Conservation (phyloP, 2,797 vertebrate genomes). For the Pygocentrus nattereri region DNA sequence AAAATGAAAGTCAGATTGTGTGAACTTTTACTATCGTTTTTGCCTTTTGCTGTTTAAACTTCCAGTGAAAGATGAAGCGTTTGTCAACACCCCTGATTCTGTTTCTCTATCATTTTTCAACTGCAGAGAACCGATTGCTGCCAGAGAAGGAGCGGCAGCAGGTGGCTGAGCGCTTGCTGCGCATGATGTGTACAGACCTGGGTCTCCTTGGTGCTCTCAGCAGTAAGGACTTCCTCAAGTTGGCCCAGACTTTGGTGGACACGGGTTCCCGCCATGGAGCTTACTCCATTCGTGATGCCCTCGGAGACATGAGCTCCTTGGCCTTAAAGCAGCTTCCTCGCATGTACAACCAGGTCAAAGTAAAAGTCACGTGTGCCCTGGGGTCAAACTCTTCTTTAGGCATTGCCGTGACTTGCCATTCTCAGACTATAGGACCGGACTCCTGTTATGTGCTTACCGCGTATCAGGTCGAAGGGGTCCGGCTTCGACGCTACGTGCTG, state of each 20-base stretch:
- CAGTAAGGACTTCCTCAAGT: slow-evolving; percentile 96
- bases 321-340: slow-evolving; percentile 95
- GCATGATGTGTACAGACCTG: slow-evolving; percentile 96
- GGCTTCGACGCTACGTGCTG: slow-evolving; percentile 93
- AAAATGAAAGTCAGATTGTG: slow-evolving; percentile 15
- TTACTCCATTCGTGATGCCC: slow-evolving; percentile 93
- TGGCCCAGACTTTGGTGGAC: slow-evolving; percentile 97
- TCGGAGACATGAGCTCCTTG: slow-evolving; percentile 95
- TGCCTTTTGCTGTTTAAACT: neutral
- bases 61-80: neutral
- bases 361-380: slow-evolving; percentile 96
- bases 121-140: slow-evolving; percentile 85
- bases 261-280: slow-evolving; percentile 95
- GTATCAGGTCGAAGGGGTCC: slow-evolving; percentile 93
- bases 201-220: slow-evolving; percentile 91
- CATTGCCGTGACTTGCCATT: slow-evolving; percentile 96
- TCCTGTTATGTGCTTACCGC: slow-evolving; percentile 95
- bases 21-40: neutral
- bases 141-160: slow-evolving; percentile 98
- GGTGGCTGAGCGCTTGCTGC: slow-evolving; percentile 93
- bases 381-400: slow-evolving; percentile 94
- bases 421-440: slow-evolving; percentile 89
- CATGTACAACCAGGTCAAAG: slow-evolving; percentile 99
- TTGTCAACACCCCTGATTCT: neutral
- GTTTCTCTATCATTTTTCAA: neutral